Percentiles rank a stretch among this genome's conserved stretches.
phyloP scores from a whole-genome alignment of 2,113 vertebrate genomes.

The Lipotes vexillifer region DNA sequence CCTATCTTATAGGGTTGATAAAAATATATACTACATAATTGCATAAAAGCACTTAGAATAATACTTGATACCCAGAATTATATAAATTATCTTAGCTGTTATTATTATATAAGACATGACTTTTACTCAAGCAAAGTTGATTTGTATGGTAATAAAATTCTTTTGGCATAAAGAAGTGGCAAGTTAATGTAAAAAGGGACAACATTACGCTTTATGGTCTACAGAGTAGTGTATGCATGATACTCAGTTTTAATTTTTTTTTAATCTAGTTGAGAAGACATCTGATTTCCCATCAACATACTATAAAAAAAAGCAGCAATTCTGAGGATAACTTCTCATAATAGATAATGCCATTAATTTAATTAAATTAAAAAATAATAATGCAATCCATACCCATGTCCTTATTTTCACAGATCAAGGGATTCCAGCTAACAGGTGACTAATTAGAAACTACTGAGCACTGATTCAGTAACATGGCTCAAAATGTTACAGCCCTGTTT shows the following conservation, averaged over 20 bases:
- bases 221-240: neutral
- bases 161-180: neutral
- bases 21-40: neutral
- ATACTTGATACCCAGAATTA: neutral
- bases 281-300: neutral
- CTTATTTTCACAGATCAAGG: neutral
- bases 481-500: neutral
- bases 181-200: neutral
- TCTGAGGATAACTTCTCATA: neutral
- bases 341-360: neutral
- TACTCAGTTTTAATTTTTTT: neutral
- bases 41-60: neutral
- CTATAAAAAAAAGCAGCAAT: neutral
- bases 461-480: neutral
- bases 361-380: neutral
- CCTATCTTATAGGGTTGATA: neutral
- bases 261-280: neutral
- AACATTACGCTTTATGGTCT: neutral
- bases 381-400: neutral
- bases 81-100: neutral
- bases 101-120: neutral
- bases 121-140: neutral
- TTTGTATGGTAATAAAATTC: neutral
- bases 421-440: neutral
- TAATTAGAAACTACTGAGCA: neutral